Conservation (phyloP, 2,888 invertebrate genomes). For the Pandemis corylana region DNA sequence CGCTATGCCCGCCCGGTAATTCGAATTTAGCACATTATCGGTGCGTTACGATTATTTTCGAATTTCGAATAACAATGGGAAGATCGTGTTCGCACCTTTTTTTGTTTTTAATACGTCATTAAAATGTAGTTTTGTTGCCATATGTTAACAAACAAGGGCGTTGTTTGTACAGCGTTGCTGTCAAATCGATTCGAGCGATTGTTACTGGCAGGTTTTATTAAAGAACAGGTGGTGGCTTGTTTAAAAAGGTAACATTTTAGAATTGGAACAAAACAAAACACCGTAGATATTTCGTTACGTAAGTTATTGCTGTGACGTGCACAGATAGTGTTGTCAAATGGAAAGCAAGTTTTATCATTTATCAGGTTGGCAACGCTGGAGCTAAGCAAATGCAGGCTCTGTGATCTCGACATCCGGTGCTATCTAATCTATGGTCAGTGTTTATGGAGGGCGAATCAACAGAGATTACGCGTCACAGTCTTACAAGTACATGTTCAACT, state of each 20-base stretch:
- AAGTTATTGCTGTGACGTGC: background rate
- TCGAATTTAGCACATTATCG: constrained; percentile 82
- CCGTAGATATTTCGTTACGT: background rate
- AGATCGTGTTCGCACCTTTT: constrained; percentile 76
- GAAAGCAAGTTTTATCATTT: constrained; percentile 59
- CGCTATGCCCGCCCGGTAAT: constrained; percentile 66
- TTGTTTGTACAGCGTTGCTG: constrained; percentile 35
- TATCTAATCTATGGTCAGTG: constrained; percentile 84
- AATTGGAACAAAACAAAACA: background rate
- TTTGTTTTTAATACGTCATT: constrained; percentile 64
- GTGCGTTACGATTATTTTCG: constrained; percentile 73
- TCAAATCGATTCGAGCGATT: constrained; percentile 8
- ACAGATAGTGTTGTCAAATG: constrained; percentile 44
- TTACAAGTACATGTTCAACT: constrained; percentile 23
- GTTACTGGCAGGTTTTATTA: constrained; percentile 19
- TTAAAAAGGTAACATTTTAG: constrained; percentile 15
- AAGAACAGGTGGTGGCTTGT: constrained; percentile 26
- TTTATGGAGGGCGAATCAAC: constrained; percentile 70
- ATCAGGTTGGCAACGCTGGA: constrained; percentile 52
- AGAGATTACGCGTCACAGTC: constrained; percentile 54
- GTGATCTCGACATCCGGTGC: constrained; percentile 73
- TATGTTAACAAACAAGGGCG: constrained; percentile 43
- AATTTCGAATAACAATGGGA: constrained; percentile 61
- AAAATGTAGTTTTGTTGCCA: constrained; percentile 65
- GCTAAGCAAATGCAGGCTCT: constrained; percentile 49